Evolutionary conservation across 2,888 invertebrate genomes (phyloP), one percentile per base, ranked within the genome.

Genomic region (Acutogordius australiensis): DNA sequence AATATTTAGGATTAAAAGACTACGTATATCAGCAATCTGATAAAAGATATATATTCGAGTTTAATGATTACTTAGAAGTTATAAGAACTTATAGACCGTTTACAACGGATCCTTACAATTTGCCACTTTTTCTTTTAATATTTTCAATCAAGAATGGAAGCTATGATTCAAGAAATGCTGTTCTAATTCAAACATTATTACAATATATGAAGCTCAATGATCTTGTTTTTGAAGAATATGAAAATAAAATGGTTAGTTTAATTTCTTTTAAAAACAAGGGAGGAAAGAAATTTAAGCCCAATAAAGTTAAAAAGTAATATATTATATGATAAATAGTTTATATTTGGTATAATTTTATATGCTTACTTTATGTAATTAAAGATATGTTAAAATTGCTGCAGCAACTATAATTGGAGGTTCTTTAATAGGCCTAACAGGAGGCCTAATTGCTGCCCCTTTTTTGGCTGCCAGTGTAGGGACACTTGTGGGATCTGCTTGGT

Each of bases 401-500:
- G 58, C 30, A 29, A 13, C 29, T 18, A 57, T 57, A 8, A 28
- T 21, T 26, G 37, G 37, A 61, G 29, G 1, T 30, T 18, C 62
- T 23, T 59, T 62, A 60, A 1, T 61, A 72, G 78, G 79, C 51
- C 68, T 80, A 60, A 79, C 79, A 1, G 79, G 79, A 45, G 79
- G 79, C 30, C 26, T 51, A 4, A 70, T 80, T 57, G 79, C 79
- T 2, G 79, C 79, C 13, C 80, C 79, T 13, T 68, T 79, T 8
- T 69, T 74, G 2, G 74, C 74, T 1, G 71, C 70, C 1, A 72
- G 73, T 8, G 71, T 71, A 2, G 72, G 72, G 1, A 69, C 70
- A 27, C 65, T 71, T 21, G 68, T 73, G n/a, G 72, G 66, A 29
- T 74, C 75, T n/a, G 73, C 75, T 18, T 67, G 64, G 8, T 60